Conservation (phyloP, 2,888 invertebrate species). For the Heteromyza rotundicornis region DNA sequence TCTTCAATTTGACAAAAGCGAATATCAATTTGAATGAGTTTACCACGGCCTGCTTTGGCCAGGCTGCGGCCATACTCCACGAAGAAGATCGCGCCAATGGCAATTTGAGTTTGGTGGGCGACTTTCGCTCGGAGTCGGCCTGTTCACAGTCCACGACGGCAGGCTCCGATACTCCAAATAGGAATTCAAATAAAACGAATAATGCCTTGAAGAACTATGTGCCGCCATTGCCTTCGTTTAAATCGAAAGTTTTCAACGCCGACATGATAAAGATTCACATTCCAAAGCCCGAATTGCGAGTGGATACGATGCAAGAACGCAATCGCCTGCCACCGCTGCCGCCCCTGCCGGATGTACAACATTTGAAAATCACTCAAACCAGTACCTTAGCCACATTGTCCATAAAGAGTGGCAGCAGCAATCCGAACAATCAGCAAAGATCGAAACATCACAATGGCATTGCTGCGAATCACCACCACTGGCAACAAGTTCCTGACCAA, state of each 20-base stretch:
- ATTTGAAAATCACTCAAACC: constrained; percentile 29
- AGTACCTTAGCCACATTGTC: constrained; percentile 39
- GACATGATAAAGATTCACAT: constrained; percentile 61
- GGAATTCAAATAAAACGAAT: constrained; percentile 23
- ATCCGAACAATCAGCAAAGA: constrained; percentile 12
- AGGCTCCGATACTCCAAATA: constrained; percentile 30
- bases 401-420: constrained; percentile 36
- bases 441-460: not conserved
- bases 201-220: constrained; percentile 57
- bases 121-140: constrained; percentile 68
- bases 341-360: constrained; percentile 45
- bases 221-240: constrained; percentile 61
- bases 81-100: constrained; percentile 44
- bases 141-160: constrained; percentile 77
- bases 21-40: constrained; percentile 68
- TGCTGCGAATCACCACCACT: not conserved
- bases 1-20: constrained; percentile 75
- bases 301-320: constrained; percentile 25
- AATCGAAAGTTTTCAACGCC: constrained; percentile 58
- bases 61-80: constrained; percentile 66
- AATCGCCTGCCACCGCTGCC: constrained; percentile 31
- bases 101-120: constrained; percentile 39
- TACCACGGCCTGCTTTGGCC: constrained; percentile 73
- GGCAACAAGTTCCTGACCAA: constrained; percentile 53
- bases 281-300: constrained; percentile 57